Evolutionary conservation across 1,140 invertebrate genomes (phyloP).

Genomic region (Sitobion miscanthi): DNA sequence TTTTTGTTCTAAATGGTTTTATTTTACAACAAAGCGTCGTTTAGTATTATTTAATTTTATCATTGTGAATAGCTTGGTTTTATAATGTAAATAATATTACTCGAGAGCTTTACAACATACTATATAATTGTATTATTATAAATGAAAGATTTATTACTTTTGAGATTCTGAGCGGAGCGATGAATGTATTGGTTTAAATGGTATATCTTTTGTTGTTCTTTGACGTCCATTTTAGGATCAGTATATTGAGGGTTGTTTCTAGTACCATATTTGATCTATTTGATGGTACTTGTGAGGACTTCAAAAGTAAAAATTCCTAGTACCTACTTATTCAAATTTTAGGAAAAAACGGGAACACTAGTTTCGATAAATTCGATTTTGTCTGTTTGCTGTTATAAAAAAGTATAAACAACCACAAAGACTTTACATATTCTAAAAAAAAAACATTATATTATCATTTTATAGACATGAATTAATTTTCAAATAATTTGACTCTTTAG

Average conservation of each 20-base stretch:
- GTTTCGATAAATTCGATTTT: neutral
- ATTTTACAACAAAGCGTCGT: neutral
- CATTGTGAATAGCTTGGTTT: neutral
- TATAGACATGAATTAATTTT: too few relatives aligned
- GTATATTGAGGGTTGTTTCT: neutral
- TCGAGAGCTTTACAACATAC: neutral
- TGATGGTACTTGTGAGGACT: neutral
- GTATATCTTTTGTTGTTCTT: neutral
- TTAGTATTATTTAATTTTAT: neutral
- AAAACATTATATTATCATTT: too few relatives aligned
- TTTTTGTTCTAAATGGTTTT: neutral
- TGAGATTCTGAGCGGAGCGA: neutral
- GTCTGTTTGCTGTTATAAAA: neutral
- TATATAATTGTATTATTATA: neutral
- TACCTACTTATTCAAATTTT: neutral
- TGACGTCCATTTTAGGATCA: neutral
- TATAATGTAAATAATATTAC: neutral
- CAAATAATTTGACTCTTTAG: too few relatives aligned
- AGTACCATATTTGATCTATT: neutral
- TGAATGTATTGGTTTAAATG: neutral
- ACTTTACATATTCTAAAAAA: too few relatives aligned
- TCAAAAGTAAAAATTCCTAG: neutral
- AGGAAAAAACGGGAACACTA: neutral
- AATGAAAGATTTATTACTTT: neutral
- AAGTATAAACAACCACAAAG: too few relatives aligned